Evolutionary conservation across 1,140 invertebrate species (phyloP).

Genomic region (Neotoxoptera formosana): DNA sequence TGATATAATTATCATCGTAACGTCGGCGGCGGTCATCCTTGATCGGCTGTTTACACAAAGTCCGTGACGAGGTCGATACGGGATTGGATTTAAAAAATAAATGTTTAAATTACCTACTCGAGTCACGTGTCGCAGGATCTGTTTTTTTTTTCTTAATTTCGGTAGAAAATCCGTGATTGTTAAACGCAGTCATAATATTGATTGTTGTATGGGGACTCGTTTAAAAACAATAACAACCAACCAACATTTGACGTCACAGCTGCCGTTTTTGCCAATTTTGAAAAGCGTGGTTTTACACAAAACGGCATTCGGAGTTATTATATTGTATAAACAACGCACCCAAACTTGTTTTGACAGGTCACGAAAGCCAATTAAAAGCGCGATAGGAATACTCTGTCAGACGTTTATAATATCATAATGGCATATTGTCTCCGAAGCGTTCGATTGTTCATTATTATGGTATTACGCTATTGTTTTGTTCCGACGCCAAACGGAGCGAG

Average conservation of each 20-base stretch:
- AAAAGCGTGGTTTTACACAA: background rate
- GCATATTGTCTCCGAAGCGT: background rate
- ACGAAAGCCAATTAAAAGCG: background rate
- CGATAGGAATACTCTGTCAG: background rate
- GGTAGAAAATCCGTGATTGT: too few species aligned
- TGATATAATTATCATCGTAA: background rate
- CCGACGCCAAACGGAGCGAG: background rate
- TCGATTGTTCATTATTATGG: conserved; percentile 3
- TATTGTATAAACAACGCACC: background rate
- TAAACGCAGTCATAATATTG: too few species aligned
- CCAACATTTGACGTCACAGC: background rate
- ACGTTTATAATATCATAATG: background rate
- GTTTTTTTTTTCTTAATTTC: too few species aligned
- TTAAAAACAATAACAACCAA: background rate
- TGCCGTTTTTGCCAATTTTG: background rate
- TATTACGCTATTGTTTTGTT: background rate
- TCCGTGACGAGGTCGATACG: background rate
- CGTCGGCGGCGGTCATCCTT: too few species aligned
- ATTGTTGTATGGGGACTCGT: background rate
- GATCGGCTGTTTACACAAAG: background rate
- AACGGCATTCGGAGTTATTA: background rate
- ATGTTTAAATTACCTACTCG: too few species aligned
- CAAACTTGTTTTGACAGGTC: conserved; percentile 13
- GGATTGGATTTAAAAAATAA: background rate
- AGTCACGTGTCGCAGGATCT: too few species aligned